Base-by-base conservation (phyloP, 2,888 invertebrate genomes). In the Drosophila siamana region DNA sequence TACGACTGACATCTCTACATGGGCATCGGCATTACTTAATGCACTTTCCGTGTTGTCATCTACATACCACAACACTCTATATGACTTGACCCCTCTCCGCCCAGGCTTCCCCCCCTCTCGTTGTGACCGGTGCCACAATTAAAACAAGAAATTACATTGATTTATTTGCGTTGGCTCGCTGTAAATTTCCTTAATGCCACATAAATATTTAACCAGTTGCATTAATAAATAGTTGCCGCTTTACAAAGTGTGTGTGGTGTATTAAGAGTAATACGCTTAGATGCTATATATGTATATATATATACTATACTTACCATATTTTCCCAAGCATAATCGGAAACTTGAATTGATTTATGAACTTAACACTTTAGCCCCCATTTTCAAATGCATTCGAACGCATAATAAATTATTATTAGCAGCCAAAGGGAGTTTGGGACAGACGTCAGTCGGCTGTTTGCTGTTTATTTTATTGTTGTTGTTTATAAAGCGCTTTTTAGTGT, bases 81-180 rank as follows among this genome's bases (percentile, higher is more conserved):
- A 51, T 50, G 46, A 19, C 15, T 26, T 60, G 43, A 30, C 60
- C 44, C 56, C 47, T 15, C 13, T 6, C 0, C 4, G 3, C 7
- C 22, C 9, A 4, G n/a, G n/a, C 38, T 1, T 40, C 26, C 33
- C 5, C 8, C 3, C 19, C 62, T 24, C 11, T n/a, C 33, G 33
- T 1, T 24, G 30, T 7, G 43, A 80, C 74, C 74, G 63, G 78
- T 63, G 55, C 54, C 33, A 74, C 81, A 84, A 80, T 80, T 80
- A 71, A 80, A 84, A 71, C 57, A 48, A 46, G 74, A 69, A 78
- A 78, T 78, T 68, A 60, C 61, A 78, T 81, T 80, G 80, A 80
- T 80, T 80, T 81, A 84, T 80, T 81, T 63, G 51, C 9, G 38
- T 59, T 41, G 59, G 26, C 59, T 54, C 43, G 56, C 47, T 43